These are phyloP conservation scores for Choristoneura fumiferana DNA, from an alignment of 1,140 invertebrate genomes.

Conservation along the genomic window DNA sequence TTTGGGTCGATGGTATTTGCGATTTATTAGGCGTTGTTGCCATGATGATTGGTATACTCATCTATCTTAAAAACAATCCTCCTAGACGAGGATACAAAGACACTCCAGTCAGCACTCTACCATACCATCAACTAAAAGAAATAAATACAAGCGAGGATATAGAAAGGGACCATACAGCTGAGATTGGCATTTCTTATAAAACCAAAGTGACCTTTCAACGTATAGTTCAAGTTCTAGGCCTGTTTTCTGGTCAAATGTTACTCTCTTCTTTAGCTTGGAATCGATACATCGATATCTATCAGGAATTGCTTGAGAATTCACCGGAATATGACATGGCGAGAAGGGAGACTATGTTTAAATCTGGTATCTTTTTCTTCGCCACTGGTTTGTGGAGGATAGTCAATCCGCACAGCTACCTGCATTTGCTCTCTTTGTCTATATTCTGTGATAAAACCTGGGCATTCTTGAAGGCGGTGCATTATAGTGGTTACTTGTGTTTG, in stretches of 20 bases:
- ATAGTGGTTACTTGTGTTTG: conserved; percentile 73
- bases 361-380: conserved; percentile 85
- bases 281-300: conserved; percentile 88
- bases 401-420: conserved; percentile 88
- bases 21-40: conserved; percentile 86
- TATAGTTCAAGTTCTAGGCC: conserved; percentile 81
- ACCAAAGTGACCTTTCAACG: conserved; percentile 82
- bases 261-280: conserved; percentile 89
- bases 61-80: conserved; percentile 84
- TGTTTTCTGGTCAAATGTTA: conserved; percentile 84
- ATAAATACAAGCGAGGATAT: conserved; percentile 70
- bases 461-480: conserved; percentile 83
- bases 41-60: conserved; percentile 81
- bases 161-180: conserved; percentile 74
- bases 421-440: conserved; percentile 86
- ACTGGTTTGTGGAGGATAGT: conserved; percentile 88
- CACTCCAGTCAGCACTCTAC: conserved; percentile 69
- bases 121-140: conserved; percentile 73
- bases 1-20: conserved; percentile 86
- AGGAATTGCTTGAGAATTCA: conserved; percentile 84
- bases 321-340: conserved; percentile 76
- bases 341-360: conserved; percentile 80
- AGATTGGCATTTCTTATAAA: conserved; percentile 80
- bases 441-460: conserved; percentile 90
- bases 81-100: conserved; percentile 83